phyloP scores from a whole-genome alignment of 2,113 vertebrate genomes.

The Pluvianellus socialis region DNA sequence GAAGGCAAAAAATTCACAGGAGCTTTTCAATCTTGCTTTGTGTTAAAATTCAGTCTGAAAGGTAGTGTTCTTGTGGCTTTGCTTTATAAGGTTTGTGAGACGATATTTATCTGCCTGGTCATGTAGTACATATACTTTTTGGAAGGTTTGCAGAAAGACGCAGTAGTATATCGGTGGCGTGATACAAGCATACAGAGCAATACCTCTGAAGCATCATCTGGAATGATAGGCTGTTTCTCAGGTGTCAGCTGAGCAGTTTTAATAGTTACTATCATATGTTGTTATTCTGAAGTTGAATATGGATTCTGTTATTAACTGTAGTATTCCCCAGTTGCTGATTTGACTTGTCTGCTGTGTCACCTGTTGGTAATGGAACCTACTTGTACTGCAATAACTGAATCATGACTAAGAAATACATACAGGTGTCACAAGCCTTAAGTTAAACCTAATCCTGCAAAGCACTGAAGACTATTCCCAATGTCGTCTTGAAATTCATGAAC shows the following conservation, averaged over 20 bases:
- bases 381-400: background rate
- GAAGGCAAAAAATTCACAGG: background rate
- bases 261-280: background rate
- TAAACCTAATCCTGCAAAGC: background rate
- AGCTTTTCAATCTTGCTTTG: background rate
- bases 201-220: background rate
- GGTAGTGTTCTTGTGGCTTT: background rate
- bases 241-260: background rate
- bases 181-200: background rate
- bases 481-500: background rate
- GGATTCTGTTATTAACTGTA: background rate
- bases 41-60: background rate
- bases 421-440: background rate
- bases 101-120: background rate
- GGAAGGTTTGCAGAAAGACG: background rate
- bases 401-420: background rate
- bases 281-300: background rate
- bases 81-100: background rate
- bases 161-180: rapidly evolving
- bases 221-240: background rate
- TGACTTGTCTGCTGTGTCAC: background rate
- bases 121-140: background rate
- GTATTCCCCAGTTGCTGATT: background rate
- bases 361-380: background rate
- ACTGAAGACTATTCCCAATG: background rate